Evolutionary conservation across 2,888 invertebrate species (phyloP), one percentile per base, ranked within the genome.

Genomic region (Scaptomyza reducta): DNA sequence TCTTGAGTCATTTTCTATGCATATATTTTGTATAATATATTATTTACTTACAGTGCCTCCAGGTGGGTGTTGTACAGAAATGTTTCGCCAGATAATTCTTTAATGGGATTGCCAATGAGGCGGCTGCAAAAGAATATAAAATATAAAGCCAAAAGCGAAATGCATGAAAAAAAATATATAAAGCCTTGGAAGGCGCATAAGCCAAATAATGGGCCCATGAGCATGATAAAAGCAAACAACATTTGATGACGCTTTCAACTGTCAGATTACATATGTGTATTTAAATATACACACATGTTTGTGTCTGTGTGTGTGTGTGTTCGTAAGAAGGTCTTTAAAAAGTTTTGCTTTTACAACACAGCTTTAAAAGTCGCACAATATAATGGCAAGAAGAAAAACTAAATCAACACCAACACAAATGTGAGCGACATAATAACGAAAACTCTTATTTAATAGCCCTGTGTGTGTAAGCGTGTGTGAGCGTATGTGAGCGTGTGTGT

Each of bases 11-110:
- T 22, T 22, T 22, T 22, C 1, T 35, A 35, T 1, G n/a, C 31
- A 29, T 16, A 13, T 22, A 22, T 33, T 49, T n/a, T n/a, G 18
- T 47, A 33, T n/a, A 44, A 2, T 42, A 16, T 40, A 49, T 35
- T 46, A 4, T 56, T 18, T 54, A 92, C 93, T 93, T 90, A 94
- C 94, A 94, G 89, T 77, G 92, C 92, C 57, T 92, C 91, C 72
- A 94, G 89, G 74, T 91, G 90, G 56, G 70, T 81, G 66, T 92
- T 85, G 13, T 91, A 82, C 29, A 81, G 73, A 84, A 94, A 93
- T 55, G 92, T 88, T 53, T 91, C 88, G 46, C 90, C 87, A 62
- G 92, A 90, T 63, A 93, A 84, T 53, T 85, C 86, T 63, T 90
- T 87, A 65, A 94, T 90, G 47, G 91, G 89, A 89, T 93, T 93